Evolutionary conservation across 2,797 vertebrate genomes (phyloP).

Genomic region (Takifugu ocellatus): DNA sequence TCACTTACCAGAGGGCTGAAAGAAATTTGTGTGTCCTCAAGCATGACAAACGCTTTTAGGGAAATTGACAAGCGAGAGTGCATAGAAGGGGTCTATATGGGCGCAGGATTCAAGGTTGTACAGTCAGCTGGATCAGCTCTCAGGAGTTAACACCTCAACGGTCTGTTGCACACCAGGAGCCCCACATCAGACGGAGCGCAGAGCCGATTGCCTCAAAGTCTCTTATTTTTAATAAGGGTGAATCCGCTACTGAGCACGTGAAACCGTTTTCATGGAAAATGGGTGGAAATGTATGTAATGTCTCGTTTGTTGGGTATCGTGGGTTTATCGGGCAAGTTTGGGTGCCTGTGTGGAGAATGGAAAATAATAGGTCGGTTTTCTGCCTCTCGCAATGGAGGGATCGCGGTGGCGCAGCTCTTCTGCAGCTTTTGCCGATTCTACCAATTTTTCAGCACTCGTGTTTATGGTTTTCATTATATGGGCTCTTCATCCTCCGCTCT

Average conservation of each 20-base stretch:
- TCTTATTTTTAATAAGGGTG: background rate
- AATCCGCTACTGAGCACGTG: background rate
- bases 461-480: too few relatives aligned
- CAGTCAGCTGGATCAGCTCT: conserved; percentile 50
- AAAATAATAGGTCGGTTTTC: too few relatives aligned
- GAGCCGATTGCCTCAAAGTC: conserved; percentile 42
- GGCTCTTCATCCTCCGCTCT: too few relatives aligned
- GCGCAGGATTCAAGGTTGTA: conserved; percentile 42
- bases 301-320: too few relatives aligned
- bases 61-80: conserved; percentile 40
- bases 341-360: too few relatives aligned
- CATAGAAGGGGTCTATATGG: background rate
- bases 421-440: too few relatives aligned
- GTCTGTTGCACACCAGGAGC: conserved; percentile 40
- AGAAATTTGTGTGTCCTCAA: conserved; percentile 56
- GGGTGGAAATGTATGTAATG: too few relatives aligned
- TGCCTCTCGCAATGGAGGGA: too few relatives aligned
- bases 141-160: conserved; percentile 40
- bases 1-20: conserved; percentile 56
- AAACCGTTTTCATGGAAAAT: too few relatives aligned
- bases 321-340: too few relatives aligned
- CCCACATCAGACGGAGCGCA: conserved; percentile 21
- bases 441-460: too few relatives aligned
- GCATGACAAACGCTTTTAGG: conserved; percentile 64
- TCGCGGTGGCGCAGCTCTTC: too few relatives aligned